Conservation (phyloP, 92 coral and sea anemone genomes). For the Porites divaricata region DNA sequence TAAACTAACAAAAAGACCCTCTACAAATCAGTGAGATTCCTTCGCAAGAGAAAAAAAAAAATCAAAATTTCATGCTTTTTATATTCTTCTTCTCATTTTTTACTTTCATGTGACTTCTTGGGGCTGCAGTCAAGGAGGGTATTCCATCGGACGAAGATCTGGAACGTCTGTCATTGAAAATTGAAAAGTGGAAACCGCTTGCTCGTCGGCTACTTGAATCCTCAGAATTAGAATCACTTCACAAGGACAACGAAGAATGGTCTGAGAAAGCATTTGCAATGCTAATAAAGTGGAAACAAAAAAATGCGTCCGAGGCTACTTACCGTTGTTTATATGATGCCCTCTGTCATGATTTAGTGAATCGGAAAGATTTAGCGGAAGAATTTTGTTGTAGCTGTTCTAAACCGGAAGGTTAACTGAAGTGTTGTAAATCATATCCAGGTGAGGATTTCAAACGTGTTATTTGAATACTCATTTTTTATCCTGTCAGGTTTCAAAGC, state of each 20-base stretch:
- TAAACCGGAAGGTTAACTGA: too few species aligned
- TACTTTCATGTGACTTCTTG: too few species aligned
- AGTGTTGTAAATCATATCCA: too few species aligned
- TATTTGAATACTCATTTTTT: too few species aligned
- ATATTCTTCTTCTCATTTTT: too few species aligned
- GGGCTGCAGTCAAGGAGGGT: background rate
- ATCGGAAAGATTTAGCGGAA: background rate
- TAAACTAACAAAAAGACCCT: too few species aligned
- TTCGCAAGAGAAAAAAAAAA: too few species aligned
- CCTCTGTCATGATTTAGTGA: background rate
- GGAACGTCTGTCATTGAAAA: background rate
- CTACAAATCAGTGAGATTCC: too few species aligned
- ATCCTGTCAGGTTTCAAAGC: too few species aligned
- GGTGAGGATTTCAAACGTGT: too few species aligned
- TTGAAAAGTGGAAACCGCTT: background rate
- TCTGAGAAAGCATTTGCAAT: background rate
- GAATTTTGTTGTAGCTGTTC: background rate
- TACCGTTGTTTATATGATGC: background rate
- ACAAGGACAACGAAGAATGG: too few species aligned
- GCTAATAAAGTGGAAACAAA: background rate
- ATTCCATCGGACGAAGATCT: background rate
- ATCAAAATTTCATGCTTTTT: too few species aligned
- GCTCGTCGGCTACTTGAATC: background rate
- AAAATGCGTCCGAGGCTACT: background rate
- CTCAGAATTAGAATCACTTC: background rate